These are phyloP conservation scores for Orbicella faveolata DNA, from an alignment of 64 coral and sea anemone genomes.

Conservation along the genomic window DNA sequence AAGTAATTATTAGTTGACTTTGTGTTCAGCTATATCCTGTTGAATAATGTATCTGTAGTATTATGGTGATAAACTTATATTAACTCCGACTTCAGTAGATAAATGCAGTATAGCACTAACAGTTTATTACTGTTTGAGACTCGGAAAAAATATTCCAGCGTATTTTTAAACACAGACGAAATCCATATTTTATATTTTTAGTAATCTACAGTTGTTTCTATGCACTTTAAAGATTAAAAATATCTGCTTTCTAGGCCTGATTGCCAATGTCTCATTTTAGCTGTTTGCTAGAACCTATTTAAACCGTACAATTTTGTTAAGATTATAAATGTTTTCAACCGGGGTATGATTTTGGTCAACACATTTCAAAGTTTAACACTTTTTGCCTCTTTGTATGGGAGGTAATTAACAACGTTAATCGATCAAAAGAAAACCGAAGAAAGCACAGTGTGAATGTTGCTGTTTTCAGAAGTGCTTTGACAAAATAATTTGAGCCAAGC, in stretches of 20 bases:
- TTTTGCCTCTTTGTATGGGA: background rate
- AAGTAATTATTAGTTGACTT: slow-evolving; percentile 3
- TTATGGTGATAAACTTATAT: background rate
- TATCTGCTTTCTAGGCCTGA: background rate
- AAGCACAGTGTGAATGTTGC: background rate
- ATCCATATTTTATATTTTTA: no score
- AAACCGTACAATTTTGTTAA: background rate
- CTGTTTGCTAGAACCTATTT: background rate
- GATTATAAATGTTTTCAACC: background rate
- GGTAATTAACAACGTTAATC: slow-evolving; percentile 30
- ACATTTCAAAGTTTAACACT: background rate
- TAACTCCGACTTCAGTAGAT: background rate
- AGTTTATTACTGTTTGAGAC: no score
- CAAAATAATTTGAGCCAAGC: background rate
- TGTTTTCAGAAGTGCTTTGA: background rate
- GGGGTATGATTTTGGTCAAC: background rate
- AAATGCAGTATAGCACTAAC: no score
- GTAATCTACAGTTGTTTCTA: no score
- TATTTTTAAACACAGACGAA: no score
- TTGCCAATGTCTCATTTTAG: background rate
- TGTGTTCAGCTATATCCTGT: background rate
- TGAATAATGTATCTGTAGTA: background rate
- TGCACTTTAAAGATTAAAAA: background rate
- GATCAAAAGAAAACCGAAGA: background rate
- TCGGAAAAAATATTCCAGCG: no score